These are phyloP conservation scores for Noctua pronuba DNA, from an alignment of 2,888 invertebrate genomes.

Conservation along the genomic window DNA sequence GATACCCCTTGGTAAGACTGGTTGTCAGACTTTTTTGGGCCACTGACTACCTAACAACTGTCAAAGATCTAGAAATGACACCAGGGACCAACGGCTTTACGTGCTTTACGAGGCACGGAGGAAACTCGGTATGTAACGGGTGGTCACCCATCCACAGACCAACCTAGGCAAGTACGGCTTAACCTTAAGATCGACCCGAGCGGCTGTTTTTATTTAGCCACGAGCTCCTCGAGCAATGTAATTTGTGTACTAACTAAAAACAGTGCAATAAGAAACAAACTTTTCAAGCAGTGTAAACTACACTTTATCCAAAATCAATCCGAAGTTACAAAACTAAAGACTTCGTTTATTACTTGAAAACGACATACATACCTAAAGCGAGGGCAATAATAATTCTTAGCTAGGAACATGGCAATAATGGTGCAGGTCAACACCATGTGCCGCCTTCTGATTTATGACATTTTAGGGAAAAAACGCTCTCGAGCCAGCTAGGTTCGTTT, in stretches of 20 bases:
- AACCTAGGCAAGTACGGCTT: no score
- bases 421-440: constrained; percentile 88
- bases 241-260: background rate
- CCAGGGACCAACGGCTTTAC: no score
- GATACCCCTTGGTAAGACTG: no score
- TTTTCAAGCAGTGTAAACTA: constrained; percentile 6
- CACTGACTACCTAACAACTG: no score
- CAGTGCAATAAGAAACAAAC: background rate
- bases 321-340: constrained; percentile 63
- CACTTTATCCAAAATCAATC: constrained; percentile 23
- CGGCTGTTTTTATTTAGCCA: no score
- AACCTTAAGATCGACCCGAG: no score
- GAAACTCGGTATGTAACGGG: no score
- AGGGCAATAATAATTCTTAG: constrained; percentile 85
- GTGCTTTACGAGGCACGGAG: no score
- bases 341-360: constrained; percentile 73
- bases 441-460: constrained; percentile 87
- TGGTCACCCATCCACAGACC: no score
- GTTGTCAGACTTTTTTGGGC: no score
- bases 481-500: constrained; percentile 76
- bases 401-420: constrained; percentile 86
- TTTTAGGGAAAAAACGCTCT: constrained; percentile 82
- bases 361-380: constrained; percentile 71
- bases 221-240: no score
- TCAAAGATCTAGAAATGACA: no score